phyloP scores from a whole-genome alignment of 2,888 invertebrate species.

The Lobophora halterata region DNA sequence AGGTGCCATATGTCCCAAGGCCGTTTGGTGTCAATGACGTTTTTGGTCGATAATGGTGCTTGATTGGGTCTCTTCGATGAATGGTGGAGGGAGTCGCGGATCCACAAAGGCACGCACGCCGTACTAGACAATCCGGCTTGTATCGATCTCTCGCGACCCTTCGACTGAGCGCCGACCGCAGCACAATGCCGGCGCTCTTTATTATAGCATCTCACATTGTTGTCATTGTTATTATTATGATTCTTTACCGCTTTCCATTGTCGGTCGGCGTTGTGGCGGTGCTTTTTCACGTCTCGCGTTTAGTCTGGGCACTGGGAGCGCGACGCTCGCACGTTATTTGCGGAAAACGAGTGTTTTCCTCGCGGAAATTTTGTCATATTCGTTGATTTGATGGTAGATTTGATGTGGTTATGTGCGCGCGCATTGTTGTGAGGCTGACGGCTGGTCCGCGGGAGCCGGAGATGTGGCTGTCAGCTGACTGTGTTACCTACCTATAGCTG shows the following conservation, averaged over 20 bases:
- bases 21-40: slow-evolving; percentile 24
- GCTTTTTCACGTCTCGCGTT: slow-evolving; percentile 80
- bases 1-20: slow-evolving; percentile 19
- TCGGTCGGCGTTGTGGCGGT: slow-evolving; percentile 79
- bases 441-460: slow-evolving; percentile 24
- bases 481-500: slow-evolving; percentile 16
- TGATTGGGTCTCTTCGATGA: slow-evolving; percentile 64
- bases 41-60: slow-evolving; percentile 41
- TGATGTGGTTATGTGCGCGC: slow-evolving; percentile 58
- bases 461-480: slow-evolving; percentile 27
- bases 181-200: slow-evolving; percentile 80
- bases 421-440: slow-evolving; percentile 40
- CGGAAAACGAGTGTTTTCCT: slow-evolving; percentile 76
- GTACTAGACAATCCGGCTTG: slow-evolving; percentile 70
- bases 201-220: slow-evolving; percentile 82
- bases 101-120: slow-evolving; percentile 71
- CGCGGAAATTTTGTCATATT: slow-evolving; percentile 63
- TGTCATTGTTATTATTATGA: slow-evolving; percentile 82
- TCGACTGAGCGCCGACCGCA: slow-evolving; percentile 75
- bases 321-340: slow-evolving; percentile 77
- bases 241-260: slow-evolving; percentile 82
- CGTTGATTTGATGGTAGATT: slow-evolving; percentile 42
- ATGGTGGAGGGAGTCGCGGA: slow-evolving; percentile 52
- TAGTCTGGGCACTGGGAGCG: slow-evolving; percentile 80
- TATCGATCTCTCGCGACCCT: slow-evolving; percentile 79